Conservation (phyloP, 53 echinoderm and acorn worm species). For the Apostichopus leukothele region DNA sequence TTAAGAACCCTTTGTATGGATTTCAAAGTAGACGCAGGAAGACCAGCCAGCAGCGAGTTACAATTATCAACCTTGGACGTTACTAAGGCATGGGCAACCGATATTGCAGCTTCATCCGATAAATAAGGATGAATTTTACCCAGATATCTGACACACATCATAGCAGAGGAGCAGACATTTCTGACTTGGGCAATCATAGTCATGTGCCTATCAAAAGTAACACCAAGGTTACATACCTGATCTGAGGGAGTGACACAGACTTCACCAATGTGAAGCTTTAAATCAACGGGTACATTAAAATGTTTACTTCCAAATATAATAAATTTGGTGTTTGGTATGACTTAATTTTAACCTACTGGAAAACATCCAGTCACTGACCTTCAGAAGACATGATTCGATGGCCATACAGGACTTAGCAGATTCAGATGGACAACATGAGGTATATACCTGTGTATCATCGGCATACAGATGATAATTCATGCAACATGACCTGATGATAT, state of each 20-base stretch:
- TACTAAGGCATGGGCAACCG: too few relatives aligned
- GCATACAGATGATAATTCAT: not conserved
- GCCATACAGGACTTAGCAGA: not conserved
- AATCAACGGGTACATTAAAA: not conserved
- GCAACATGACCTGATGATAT: not conserved
- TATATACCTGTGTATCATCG: not conserved
- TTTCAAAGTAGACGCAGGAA: not conserved
- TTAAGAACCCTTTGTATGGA: not conserved
- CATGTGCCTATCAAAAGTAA: not conserved
- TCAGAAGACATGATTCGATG: not conserved
- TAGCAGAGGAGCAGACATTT: not conserved
- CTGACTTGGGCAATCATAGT: not conserved
- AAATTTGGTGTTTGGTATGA: not conserved
- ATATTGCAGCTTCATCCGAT: too few relatives aligned
- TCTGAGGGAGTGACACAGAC: not conserved
- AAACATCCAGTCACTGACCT: constrained; percentile 3
- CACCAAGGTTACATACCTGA: not conserved
- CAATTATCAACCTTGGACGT: not conserved
- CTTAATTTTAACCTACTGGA: not conserved
- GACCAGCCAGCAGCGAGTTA: not conserved
- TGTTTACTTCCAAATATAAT: not conserved
- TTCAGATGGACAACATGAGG: not conserved
- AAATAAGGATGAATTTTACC: too few relatives aligned
- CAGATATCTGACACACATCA: too few relatives aligned
- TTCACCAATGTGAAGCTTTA: not conserved